Conservation (phyloP, 1,140 invertebrate genomes). For the Gonioctena quinquepunctata region DNA sequence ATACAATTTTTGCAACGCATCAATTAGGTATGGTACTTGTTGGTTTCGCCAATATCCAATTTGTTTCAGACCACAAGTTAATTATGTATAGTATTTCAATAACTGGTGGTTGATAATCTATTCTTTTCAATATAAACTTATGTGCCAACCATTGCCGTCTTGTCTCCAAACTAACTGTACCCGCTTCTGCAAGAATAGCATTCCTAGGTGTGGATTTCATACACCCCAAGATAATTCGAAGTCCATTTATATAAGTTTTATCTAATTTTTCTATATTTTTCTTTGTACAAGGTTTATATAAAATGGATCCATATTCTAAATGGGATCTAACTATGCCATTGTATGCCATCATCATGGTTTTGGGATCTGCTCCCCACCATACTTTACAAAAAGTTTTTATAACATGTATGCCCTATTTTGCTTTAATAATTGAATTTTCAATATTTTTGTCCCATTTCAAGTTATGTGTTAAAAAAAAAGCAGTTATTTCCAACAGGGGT, state of each 20-base stretch:
- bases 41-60: neutral
- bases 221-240: conserved; percentile 6
- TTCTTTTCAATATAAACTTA: conserved; percentile 5
- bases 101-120: neutral
- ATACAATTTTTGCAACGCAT: no score
- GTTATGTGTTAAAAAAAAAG: neutral
- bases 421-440: neutral
- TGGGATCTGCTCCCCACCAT: conserved; percentile 12
- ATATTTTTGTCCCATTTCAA: conserved; percentile 16
- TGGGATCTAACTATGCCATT: neutral
- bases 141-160: neutral
- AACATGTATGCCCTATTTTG: conserved; percentile 8
- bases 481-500: no score
- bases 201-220: conserved; percentile 13
- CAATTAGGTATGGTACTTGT: neutral
- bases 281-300: neutral
- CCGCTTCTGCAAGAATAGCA: conserved; percentile 8
- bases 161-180: neutral
- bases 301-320: conserved; percentile 5
- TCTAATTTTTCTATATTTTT: neutral
- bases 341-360: neutral
- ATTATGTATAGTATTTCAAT: neutral
- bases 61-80: neutral
- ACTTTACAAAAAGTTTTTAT: conserved; percentile 13
- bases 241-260: neutral